Percentiles rank a stretch among this genome's conserved stretches.
Evolutionary conservation across 2,113 vertebrate species (phyloP).

Genomic region (Cepphus grylle): DNA sequence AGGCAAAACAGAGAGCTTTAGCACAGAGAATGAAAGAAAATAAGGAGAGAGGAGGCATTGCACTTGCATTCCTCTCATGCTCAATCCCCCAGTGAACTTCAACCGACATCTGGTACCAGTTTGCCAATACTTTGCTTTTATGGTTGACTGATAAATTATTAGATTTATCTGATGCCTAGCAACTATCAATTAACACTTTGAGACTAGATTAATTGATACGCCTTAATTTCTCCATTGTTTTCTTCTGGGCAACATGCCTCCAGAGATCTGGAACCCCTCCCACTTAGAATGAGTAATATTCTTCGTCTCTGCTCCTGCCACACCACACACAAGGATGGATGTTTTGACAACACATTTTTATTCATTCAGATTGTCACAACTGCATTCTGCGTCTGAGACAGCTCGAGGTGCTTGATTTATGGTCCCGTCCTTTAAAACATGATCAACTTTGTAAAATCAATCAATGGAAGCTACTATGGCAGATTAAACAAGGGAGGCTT

Average conservation of each 20-base stretch:
- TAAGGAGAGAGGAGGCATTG: neutral
- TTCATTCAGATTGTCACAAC: neutral
- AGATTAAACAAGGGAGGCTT: neutral
- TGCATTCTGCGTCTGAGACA: neutral
- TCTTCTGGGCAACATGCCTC: neutral
- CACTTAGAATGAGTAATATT: neutral
- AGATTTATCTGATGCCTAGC: neutral
- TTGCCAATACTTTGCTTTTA: neutral
- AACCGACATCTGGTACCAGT: neutral
- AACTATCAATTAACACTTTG: neutral
- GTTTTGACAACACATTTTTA: neutral
- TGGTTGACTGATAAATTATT: neutral
- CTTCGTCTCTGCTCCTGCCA: neutral
- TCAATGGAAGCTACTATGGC: neutral
- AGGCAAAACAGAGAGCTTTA: neutral
- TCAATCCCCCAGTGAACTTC: neutral
- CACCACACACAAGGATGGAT: rapidly evolving
- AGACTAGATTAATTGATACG: neutral
- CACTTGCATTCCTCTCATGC: neutral
- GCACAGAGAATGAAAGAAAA: neutral
- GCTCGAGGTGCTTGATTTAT: neutral
- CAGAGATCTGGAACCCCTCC: neutral
- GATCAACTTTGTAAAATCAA: neutral
- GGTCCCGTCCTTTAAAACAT: neutral
- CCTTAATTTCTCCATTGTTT: neutral